Evolutionary conservation across 2,797 vertebrate species (phyloP).

Genomic region (Dicrostonyx torquatus): DNA sequence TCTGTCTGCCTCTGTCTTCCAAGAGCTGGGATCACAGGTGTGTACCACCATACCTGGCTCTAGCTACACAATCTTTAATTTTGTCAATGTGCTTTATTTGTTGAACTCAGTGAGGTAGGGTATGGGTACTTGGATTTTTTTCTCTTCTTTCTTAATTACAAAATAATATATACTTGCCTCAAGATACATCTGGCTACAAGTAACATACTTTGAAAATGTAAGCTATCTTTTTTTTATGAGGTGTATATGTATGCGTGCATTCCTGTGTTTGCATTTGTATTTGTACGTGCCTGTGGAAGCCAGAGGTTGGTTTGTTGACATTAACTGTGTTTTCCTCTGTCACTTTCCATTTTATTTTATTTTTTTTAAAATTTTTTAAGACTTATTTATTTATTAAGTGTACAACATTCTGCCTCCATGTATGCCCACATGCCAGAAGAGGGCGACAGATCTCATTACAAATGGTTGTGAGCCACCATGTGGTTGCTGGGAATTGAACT

Average conservation of each 20-base stretch:
- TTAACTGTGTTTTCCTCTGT: no score
- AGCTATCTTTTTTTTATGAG: not conserved
- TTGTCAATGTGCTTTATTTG: not conserved
- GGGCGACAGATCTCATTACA: no score
- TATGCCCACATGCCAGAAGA: no score
- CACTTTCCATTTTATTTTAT: not conserved
- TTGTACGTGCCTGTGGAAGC: not conserved
- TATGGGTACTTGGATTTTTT: not conserved
- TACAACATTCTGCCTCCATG: no score
- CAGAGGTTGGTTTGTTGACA: not conserved
- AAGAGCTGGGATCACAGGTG: not conserved
- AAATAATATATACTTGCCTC: not conserved
- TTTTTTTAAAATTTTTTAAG: not conserved
- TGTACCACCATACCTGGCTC: not conserved
- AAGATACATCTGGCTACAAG: constrained; percentile 1
- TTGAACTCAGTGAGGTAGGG: not conserved
- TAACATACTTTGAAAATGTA: constrained; percentile 36
- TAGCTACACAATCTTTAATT: not conserved
- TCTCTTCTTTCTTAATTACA: not conserved
- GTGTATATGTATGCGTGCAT: not conserved
- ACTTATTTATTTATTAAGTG: no score
- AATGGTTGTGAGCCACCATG: no score
- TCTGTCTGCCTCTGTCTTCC: not conserved
- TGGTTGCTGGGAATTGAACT: no score
- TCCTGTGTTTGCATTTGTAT: not conserved